A percentile compares a stretch with the other conserved stretches of the same genome.
Conservation (phyloP, 2,113 vertebrate genomes). For the Suricata suricatta region DNA sequence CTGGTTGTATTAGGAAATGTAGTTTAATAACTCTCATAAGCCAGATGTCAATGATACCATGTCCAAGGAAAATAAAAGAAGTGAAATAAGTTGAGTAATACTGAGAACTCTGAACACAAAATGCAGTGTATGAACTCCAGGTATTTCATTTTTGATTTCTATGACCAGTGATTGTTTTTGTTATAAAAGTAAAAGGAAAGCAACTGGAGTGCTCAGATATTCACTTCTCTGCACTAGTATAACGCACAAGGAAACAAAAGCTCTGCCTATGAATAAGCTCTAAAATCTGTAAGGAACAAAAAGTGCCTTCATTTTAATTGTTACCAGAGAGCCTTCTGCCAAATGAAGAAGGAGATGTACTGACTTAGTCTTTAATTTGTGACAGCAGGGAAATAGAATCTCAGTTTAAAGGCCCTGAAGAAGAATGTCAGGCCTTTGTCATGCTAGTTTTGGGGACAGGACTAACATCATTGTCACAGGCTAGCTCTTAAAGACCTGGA, state of each 20-base stretch:
- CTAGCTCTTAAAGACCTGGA: not conserved
- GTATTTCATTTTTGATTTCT: constrained; percentile 61
- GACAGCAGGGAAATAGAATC: constrained; percentile 48
- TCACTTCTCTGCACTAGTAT: constrained; percentile 17
- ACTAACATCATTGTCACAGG: constrained; percentile 18
- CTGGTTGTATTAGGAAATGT: constrained; percentile 44
- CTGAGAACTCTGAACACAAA: constrained; percentile 35
- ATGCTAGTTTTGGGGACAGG: not conserved
- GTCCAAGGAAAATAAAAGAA: constrained; percentile 59
- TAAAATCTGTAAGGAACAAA: constrained; percentile 57
- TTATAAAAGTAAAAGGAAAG: constrained; percentile 54
- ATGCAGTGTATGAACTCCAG: constrained; percentile 3
- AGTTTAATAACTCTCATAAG: constrained; percentile 46
- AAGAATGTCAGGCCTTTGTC: constrained; percentile 54
- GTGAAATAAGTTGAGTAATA: constrained; percentile 44
- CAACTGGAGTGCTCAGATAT: not conserved
- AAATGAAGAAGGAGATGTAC: constrained; percentile 53
- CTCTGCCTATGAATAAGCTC: constrained; percentile 37
- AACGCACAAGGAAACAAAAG: constrained; percentile 51
- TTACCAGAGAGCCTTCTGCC: constrained; percentile 18
- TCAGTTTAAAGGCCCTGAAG: constrained; percentile 37
- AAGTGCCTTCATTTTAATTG: constrained; percentile 59
- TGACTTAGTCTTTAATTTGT: constrained; percentile 56
- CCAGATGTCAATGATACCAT: constrained; percentile 10
- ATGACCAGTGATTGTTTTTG: constrained; percentile 12